Conservation (phyloP, 2,113 vertebrate genomes). For the Poeciliopsis turrubarensis region DNA sequence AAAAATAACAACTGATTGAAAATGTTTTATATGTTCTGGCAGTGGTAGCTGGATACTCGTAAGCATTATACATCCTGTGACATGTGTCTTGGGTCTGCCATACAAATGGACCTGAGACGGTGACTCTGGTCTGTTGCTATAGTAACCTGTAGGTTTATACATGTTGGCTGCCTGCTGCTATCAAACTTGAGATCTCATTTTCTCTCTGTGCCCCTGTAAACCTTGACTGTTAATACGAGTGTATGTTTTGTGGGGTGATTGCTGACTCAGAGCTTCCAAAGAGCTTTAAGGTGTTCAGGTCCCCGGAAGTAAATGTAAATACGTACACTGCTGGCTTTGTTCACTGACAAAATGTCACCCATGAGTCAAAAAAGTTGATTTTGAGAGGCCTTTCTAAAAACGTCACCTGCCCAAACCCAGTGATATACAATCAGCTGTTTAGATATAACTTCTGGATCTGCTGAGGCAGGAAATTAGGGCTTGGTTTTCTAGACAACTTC, state of each 20-base stretch:
- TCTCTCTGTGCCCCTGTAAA: constrained; percentile 53
- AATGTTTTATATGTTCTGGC: too few relatives aligned
- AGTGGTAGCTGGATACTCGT: neutral
- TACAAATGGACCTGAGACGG: constrained; percentile 36
- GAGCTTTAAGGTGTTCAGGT: constrained; percentile 37
- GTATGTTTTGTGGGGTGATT: constrained; percentile 13
- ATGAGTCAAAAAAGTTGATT: neutral
- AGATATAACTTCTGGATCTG: constrained; percentile 41
- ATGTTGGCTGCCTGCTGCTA: constrained; percentile 64
- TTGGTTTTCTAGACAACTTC: constrained; percentile 25
- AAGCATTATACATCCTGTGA: neutral
- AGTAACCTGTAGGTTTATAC: constrained; percentile 69
- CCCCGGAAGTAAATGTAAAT: constrained; percentile 55
- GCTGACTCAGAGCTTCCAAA: constrained; percentile 57
- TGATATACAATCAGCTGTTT: constrained; percentile 20
- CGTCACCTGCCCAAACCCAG: constrained; percentile 11
- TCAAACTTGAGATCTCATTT: constrained; percentile 54
- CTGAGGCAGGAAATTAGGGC: constrained; percentile 24
- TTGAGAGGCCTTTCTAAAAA: constrained; percentile 10
- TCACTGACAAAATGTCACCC: neutral
- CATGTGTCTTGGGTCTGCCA: constrained; percentile 40
- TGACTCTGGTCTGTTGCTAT: constrained; percentile 72
- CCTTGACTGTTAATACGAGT: constrained; percentile 24
- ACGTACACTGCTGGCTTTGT: too few relatives aligned
- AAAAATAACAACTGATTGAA: too few relatives aligned